These are phyloP conservation scores for Chrysemys picta DNA, from an alignment of 2,113 vertebrate genomes.

Conservation along the genomic window DNA sequence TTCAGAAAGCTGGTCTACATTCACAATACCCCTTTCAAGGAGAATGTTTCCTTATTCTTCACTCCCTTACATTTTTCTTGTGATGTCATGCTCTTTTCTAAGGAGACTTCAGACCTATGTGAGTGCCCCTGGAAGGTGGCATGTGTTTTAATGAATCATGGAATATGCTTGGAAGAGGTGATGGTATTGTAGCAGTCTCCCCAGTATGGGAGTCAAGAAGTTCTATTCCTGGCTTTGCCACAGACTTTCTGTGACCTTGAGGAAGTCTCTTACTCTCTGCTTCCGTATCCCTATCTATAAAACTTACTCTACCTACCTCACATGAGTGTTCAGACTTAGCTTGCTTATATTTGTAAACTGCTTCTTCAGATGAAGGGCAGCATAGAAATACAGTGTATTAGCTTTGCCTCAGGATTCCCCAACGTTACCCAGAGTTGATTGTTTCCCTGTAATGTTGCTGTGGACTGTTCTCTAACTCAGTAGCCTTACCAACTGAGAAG, in stretches of 20 bases:
- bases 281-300: background rate
- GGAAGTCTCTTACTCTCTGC: background rate
- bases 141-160: background rate
- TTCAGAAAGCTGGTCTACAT: slow-evolving; percentile 10
- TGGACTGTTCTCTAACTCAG: slow-evolving; percentile 54
- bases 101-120: fast-evolving
- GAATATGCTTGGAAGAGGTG: background rate
- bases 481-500: slow-evolving; percentile 46
- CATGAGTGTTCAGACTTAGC: fast-evolving
- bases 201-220: background rate
- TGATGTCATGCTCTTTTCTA: background rate
- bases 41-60: background rate
- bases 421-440: background rate
- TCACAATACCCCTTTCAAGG: background rate
- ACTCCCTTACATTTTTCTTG: background rate
- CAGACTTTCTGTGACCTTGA: background rate
- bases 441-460: background rate
- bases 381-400: fast-evolving
- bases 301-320: background rate
- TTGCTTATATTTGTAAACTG: fast-evolving
- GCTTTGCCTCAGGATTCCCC: background rate
- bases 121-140: background rate
- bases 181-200: background rate
- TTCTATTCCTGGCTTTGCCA: slow-evolving; percentile 8
- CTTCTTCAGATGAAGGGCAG: too few species aligned